These are phyloP conservation scores for Caenorhabditis imperialis DNA, from an alignment of 2,888 invertebrate species.

Conservation along the genomic window DNA sequence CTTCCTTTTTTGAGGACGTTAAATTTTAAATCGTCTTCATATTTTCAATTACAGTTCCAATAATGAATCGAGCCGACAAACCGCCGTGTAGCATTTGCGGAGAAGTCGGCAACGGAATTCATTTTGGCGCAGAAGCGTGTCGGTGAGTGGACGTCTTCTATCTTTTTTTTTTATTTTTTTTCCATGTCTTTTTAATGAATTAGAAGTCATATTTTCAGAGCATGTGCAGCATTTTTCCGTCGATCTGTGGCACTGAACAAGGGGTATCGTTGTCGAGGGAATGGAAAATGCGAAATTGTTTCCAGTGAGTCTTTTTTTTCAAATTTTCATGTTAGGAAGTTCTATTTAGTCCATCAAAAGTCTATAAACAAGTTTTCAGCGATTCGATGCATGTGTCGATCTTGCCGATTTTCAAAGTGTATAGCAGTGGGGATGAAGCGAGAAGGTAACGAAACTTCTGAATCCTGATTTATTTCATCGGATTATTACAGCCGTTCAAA, in stretches of 20 bases:
- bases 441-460: conserved; percentile 58
- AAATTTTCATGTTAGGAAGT: too few relatives aligned
- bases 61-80: too few relatives aligned
- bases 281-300: conserved; percentile 67
- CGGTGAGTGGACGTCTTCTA: conserved; percentile 21
- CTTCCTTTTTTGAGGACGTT: too few relatives aligned
- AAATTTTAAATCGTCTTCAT: too few relatives aligned
- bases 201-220: conserved; percentile 37
- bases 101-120: conserved; percentile 47
- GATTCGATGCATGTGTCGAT: conserved; percentile 73
- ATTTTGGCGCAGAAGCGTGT: conserved; percentile 53
- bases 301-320: conserved; percentile 56
- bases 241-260: conserved; percentile 72
- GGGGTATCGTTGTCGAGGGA: conserved; percentile 68
- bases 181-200: not conserved
- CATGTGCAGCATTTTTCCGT: conserved; percentile 75
- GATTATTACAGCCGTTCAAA: conserved; percentile 56
- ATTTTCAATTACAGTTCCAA: too few relatives aligned
- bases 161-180: too few relatives aligned
- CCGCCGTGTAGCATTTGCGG: conserved; percentile 46
- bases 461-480: too few relatives aligned
- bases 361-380: too few relatives aligned
- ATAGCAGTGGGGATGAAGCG: conserved; percentile 71
- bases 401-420: conserved; percentile 72
- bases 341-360: too few relatives aligned